These are phyloP conservation scores for Marasmarcha lunaedactyla DNA, from an alignment of 2,888 invertebrate species.

Conservation along the genomic window DNA sequence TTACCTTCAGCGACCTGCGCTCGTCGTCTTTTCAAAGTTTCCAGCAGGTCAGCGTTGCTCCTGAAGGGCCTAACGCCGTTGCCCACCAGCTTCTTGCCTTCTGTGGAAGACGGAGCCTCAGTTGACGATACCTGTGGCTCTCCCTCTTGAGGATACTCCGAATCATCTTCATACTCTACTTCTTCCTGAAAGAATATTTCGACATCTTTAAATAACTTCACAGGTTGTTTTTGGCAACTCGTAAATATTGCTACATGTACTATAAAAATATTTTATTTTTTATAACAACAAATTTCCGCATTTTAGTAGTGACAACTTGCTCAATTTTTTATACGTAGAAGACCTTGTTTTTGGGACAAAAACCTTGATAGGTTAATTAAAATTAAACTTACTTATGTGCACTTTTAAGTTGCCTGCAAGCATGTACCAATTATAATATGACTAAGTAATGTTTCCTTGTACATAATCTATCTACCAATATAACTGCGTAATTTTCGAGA, in stretches of 20 bases:
- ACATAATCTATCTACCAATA: neutral
- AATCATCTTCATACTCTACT: constrained; percentile 70
- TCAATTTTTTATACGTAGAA: no score
- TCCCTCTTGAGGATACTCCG: constrained; percentile 48
- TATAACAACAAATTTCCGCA: no score
- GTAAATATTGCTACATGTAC: no score
- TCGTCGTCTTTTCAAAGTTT: constrained; percentile 78
- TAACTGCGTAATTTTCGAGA: constrained; percentile 1
- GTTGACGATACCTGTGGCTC: constrained; percentile 65
- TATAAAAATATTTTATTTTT: no score
- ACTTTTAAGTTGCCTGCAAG: no score
- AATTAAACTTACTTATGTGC: no score
- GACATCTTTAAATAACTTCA: constrained; percentile 2
- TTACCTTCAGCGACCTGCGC: constrained; percentile 75
- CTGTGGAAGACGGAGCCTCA: constrained; percentile 72
- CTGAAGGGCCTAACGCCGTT: constrained; percentile 81
- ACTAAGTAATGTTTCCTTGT: neutral
- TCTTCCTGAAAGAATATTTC: constrained; percentile 44
- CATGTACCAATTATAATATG: no score
- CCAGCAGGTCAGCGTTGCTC: constrained; percentile 81
- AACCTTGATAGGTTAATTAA: no score
- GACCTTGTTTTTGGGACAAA: no score
- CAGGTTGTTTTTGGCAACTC: no score
- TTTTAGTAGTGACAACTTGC: no score
- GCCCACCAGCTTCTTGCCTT: constrained; percentile 75